These are phyloP conservation scores for Ricordea florida DNA, from an alignment of 92 coral and sea anemone genomes.

Conservation along the genomic window DNA sequence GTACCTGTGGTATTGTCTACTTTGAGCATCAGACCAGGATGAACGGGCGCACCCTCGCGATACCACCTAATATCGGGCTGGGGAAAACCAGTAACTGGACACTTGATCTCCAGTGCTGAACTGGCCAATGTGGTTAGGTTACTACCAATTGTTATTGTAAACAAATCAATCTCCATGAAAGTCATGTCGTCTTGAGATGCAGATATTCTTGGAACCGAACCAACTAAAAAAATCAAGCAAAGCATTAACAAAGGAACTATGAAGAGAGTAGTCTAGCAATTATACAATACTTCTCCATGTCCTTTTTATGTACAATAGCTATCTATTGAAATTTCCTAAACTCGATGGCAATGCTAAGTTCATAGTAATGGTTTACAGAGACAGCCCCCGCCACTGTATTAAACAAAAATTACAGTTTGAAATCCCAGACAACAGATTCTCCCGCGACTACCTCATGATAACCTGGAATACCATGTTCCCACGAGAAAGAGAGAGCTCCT, in stretches of 20 bases:
- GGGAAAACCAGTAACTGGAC: slow-evolving; percentile 82
- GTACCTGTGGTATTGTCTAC: slow-evolving; percentile 57
- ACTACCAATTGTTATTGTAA: slow-evolving; percentile 34
- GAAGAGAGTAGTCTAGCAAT: neutral
- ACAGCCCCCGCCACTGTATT: no score
- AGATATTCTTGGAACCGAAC: slow-evolving; percentile 10
- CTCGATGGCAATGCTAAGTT: no score
- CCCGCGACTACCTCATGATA: no score
- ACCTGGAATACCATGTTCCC: no score
- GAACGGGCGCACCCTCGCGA: slow-evolving; percentile 33
- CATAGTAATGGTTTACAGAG: no score
- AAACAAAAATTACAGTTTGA: no score
- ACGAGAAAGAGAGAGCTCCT: no score
- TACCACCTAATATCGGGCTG: slow-evolving; percentile 59
- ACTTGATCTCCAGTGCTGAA: slow-evolving; percentile 68
- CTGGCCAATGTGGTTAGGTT: slow-evolving; percentile 52
- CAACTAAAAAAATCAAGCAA: neutral
- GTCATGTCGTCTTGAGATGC: neutral
- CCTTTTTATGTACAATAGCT: no score
- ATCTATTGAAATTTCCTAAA: no score
- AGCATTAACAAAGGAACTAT: neutral
- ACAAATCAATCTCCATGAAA: neutral
- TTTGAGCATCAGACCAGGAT: slow-evolving; percentile 27
- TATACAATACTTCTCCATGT: neutral
- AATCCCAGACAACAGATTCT: no score